Evolutionary conservation across 2,113 vertebrate genomes (phyloP), one percentile per base, ranked within the genome.

Genomic region (Sinocyclocheilus anshuiensis): DNA sequence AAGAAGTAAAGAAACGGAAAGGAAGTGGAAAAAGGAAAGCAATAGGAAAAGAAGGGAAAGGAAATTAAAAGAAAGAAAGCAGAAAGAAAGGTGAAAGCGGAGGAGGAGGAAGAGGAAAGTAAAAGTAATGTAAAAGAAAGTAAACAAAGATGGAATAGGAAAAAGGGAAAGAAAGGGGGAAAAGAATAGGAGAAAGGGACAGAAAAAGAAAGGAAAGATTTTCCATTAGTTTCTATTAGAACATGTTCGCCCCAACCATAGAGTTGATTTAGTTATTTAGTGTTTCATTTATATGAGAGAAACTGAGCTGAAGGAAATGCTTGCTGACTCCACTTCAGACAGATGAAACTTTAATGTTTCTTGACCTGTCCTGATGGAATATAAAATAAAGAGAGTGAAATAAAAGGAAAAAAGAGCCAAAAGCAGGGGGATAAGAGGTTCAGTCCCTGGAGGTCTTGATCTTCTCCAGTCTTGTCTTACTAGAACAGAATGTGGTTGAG

Each of bases 261-360:
- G 87, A 63, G 84, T 75, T 20, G 33, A 33, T 33, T 33, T 33
- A 33, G 29, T 20, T 20, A 55, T 71, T 77, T 81, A 80, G 26
- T 77, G 57, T 4, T 77, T 85, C 79, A 81, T 80, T 86, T 90
- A 61, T 87, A 82, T 84, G 77, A 80, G 59, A 36, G 80, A 86
- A 84, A 88, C 26, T 39, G 50, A 88, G 84, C 67, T 67, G 29
- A 83, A 76, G 76, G 48, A 87, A 87, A 83, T 12, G 42, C 65
- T 57, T 71, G 59, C 75, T 4, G 45, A 69, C 72, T 87, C 33
- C 57, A 78, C 76, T 79, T 79, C 63, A 69, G 22, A 53, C 72
- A 22, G 18, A 67, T 87, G 48, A 89, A 89, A 87, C 78, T 85
- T 84, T 85, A 69, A 85, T 78, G 72, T 12, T 33, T 55, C 61